A percentile compares a stretch with the other conserved stretches of the same genome.
Evolutionary conservation across 1,140 invertebrate genomes (phyloP).

Genomic region (Trypoxylus dichotomus): DNA sequence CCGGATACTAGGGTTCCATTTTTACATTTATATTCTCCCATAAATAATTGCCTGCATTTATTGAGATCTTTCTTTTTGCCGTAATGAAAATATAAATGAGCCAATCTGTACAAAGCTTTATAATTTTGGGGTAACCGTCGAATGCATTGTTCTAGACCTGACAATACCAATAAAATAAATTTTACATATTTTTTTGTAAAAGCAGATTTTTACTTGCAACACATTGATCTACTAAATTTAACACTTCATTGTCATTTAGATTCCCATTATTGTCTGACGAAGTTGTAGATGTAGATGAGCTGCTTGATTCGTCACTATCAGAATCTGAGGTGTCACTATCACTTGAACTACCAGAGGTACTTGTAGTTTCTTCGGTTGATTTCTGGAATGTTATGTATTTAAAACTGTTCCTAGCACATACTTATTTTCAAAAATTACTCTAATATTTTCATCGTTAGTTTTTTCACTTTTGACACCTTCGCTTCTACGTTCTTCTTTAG

Average conservation of each 20-base stretch:
- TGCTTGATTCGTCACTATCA: constrained; percentile 48
- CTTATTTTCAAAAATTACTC: constrained; percentile 35
- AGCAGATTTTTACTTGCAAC: constrained; percentile 48
- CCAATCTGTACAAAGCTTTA: constrained; percentile 86
- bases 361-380: constrained; percentile 31
- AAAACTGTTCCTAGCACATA: not conserved
- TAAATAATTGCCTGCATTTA: constrained; percentile 71
- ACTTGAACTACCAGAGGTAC: constrained; percentile 35
- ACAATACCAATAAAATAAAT: constrained; percentile 53
- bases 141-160: constrained; percentile 80
- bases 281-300: constrained; percentile 39
- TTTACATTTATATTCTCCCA: constrained; percentile 67
- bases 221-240: constrained; percentile 47
- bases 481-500: not conserved
- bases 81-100: constrained; percentile 81
- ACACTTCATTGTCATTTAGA: constrained; percentile 46
- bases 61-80: constrained; percentile 66
- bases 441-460: constrained; percentile 39
- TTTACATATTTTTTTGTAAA: not conserved
- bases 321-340: constrained; percentile 45
- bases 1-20: constrained; percentile 70
- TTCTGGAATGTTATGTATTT: constrained; percentile 8
- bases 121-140: constrained; percentile 88
- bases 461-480: constrained; percentile 23
- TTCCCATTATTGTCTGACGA: constrained; percentile 47